Percentiles rank a stretch among this genome's conserved stretches.
Evolutionary conservation across 64 coral and sea anemone genomes (phyloP).

Genomic region (Platygyra sinensis): DNA sequence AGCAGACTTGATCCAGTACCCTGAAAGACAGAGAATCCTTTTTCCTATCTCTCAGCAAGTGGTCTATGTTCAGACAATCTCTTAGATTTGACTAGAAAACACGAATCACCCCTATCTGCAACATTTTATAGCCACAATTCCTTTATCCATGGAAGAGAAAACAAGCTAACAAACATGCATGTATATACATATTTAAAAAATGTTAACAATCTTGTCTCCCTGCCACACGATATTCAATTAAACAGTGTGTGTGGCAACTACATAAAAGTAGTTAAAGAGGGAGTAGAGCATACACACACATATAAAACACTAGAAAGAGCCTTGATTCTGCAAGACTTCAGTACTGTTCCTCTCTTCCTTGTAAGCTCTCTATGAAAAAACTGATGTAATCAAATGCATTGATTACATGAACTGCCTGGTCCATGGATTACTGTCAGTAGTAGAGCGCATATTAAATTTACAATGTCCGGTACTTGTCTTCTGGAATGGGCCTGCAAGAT

Average conservation of each 20-base stretch:
- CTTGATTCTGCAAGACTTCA: too few relatives aligned
- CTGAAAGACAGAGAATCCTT: too few relatives aligned
- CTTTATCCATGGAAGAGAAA: too few relatives aligned
- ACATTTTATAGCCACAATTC: too few relatives aligned
- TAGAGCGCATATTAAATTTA: neutral
- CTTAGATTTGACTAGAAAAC: too few relatives aligned
- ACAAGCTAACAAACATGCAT: too few relatives aligned
- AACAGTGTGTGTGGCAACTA: neutral
- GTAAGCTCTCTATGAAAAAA: neutral
- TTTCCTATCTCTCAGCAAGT: too few relatives aligned
- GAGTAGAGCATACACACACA: neutral
- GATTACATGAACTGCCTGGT: neutral
- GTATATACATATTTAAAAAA: too few relatives aligned
- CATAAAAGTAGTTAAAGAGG: neutral
- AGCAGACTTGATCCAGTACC: too few relatives aligned
- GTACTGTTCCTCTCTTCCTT: neutral
- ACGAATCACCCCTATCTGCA: too few relatives aligned
- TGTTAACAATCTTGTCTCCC: too few relatives aligned
- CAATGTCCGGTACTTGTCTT: slow-evolving; percentile 45
- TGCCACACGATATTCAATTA: neutral
- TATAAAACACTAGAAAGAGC: neutral
- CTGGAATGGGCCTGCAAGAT: slow-evolving; percentile 24
- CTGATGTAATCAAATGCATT: neutral
- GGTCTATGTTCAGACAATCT: too few relatives aligned
- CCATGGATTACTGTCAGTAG: neutral